These are phyloP conservation scores for Bujurquina vittata DNA, from an alignment of 2,113 vertebrate species.

Conservation along the genomic window DNA sequence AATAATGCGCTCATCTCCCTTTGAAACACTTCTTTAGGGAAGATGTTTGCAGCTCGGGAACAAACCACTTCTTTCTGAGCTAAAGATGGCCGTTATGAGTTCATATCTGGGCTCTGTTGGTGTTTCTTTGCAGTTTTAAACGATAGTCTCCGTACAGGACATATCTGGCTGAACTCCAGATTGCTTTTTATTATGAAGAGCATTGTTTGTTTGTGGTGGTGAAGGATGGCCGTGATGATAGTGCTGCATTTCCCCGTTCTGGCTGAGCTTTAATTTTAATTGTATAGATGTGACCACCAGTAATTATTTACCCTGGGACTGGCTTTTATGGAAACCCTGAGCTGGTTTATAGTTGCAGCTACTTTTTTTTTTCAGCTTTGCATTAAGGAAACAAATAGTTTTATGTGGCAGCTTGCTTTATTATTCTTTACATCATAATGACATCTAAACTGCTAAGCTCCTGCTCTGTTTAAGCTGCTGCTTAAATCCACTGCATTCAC, in stretches of 20 bases:
- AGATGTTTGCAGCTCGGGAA: not conserved
- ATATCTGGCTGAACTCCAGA: not conserved
- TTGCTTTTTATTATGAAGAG: not conserved
- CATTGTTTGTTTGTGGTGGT: not conserved
- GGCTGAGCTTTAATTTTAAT: not conserved
- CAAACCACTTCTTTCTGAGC: not conserved
- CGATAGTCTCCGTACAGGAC: not conserved
- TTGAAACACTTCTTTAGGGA: not conserved
- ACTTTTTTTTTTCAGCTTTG: not conserved
- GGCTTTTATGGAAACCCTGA: not conserved
- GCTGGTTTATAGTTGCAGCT: not conserved
- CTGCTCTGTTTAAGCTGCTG: constrained; percentile 7
- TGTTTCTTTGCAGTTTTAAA: not conserved
- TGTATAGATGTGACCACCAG: not conserved
- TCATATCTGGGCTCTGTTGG: not conserved
- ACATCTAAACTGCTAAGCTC: constrained; percentile 13
- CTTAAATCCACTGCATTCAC: not conserved
- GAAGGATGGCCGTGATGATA: not conserved
- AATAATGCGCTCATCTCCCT: not conserved
- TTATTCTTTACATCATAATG: constrained; percentile 17
- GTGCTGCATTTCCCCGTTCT: not conserved
- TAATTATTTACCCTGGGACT: not conserved
- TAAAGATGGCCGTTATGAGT: not conserved
- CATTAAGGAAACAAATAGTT: not conserved
- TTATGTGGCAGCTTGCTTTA: constrained; percentile 19